These are phyloP conservation scores for Drosophila takahashii DNA, from an alignment of 1,140 invertebrate genomes.

Conservation along the genomic window DNA sequence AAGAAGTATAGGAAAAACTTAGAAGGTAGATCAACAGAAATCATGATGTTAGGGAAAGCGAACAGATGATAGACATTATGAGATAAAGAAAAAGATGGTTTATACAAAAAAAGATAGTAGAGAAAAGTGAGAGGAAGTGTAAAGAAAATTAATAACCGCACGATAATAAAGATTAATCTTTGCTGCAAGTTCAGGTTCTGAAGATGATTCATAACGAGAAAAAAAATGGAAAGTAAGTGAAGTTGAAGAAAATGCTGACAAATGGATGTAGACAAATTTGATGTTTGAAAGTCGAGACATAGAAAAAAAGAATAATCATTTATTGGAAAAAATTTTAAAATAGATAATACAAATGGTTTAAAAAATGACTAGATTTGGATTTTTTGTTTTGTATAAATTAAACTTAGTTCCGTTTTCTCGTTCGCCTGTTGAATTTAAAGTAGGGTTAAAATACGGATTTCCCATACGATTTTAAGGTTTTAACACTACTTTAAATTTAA, in stretches of 20 bases:
- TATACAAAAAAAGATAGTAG: neutral
- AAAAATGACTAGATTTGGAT: no score
- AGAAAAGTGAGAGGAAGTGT: slow-evolving; percentile 42
- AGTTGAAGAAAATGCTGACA: slow-evolving; percentile 15
- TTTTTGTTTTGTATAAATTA: no score
- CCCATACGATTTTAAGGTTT: no score
- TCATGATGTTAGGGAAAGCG: slow-evolving; percentile 26
- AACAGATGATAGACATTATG: slow-evolving; percentile 5
- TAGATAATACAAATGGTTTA: no score
- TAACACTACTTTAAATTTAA: no score
- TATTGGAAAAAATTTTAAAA: no score
- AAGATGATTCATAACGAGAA: slow-evolving; percentile 23
- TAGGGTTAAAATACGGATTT: no score
- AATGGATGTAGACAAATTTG: neutral
- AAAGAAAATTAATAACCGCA: slow-evolving; percentile 42
- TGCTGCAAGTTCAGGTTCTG: slow-evolving; percentile 19
- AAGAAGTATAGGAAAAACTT: slow-evolving; percentile 13
- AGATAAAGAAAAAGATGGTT: neutral
- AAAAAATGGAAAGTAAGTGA: slow-evolving; percentile 29
- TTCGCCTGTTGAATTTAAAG: no score
- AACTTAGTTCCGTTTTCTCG: no score
- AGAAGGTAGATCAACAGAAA: slow-evolving; percentile 14
- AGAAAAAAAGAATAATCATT: neutral
- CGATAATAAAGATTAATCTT: slow-evolving; percentile 40
- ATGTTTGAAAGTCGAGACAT: neutral